Conservation (phyloP, 2,113 vertebrate genomes). For the Raphicerus campestris region DNA sequence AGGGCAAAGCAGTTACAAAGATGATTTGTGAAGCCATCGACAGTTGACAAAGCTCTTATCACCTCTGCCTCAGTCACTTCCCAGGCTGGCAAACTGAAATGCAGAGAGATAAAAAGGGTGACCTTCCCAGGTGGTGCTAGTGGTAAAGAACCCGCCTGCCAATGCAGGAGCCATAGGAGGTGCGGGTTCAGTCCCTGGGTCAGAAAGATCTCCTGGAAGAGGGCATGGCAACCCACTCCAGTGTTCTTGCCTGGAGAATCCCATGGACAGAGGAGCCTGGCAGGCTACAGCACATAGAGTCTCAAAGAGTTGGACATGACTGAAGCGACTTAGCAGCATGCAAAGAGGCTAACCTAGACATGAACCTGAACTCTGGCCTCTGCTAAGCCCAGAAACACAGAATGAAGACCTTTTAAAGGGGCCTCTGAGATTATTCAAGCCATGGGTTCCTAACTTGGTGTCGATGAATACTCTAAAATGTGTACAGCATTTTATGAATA, state of each 20-base stretch:
- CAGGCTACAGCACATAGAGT: rapidly evolving
- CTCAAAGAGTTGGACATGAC: neutral
- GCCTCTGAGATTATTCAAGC: neutral
- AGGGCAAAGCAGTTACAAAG: neutral
- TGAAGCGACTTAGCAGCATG: neutral
- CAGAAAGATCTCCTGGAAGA: neutral
- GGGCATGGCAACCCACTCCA: neutral
- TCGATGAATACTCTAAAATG: neutral
- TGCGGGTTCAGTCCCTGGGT: neutral
- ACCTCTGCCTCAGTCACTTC: neutral
- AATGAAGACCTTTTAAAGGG: neutral
- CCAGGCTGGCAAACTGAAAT: neutral
- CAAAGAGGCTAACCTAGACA: neutral
- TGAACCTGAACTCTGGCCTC: neutral
- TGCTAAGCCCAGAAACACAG: neutral
- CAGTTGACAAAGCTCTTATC: neutral
- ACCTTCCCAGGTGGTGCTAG: neutral
- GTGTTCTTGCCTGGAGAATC: neutral
- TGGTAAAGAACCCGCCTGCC: neutral
- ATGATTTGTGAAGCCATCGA: neutral
- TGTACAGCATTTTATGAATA: neutral
- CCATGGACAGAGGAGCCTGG: neutral
- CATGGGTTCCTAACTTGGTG: neutral
- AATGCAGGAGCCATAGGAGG: neutral
- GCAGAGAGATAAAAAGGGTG: neutral